phyloP scores from a whole-genome alignment of 92 coral and sea anemone genomes.

The Micromussa lordhowensis region DNA sequence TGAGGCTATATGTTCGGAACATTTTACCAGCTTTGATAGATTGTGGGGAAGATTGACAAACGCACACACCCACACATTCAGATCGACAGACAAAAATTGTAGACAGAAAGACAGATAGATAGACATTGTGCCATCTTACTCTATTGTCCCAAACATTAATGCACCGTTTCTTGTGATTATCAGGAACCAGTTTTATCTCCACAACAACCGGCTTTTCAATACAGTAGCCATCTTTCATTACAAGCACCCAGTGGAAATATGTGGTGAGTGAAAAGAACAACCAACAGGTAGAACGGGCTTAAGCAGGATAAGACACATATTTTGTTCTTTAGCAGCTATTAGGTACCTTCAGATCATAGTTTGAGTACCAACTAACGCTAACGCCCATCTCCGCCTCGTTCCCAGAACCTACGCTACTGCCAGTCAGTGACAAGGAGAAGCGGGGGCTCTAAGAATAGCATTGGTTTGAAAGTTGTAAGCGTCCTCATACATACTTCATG shows the following conservation, averaged over 20 bases:
- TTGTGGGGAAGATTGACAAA: no score
- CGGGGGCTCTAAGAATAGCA: not conserved
- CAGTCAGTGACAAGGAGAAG: not conserved
- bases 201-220: constrained; percentile 96
- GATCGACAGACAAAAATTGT: no score
- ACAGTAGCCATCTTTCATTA: constrained; percentile 98
- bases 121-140: not conserved
- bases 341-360: not conserved
- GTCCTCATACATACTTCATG: not conserved
- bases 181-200: constrained; percentile 95
- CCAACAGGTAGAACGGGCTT: not conserved
- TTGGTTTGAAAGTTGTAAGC: not conserved
- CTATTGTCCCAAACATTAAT: not conserved
- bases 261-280: constrained; percentile 71
- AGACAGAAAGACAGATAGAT: no score
- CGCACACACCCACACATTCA: no score
- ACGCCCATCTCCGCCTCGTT: not conserved
- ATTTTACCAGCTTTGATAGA: no score
- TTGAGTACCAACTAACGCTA: no score
- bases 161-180: not conserved
- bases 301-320: not conserved
- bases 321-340: not conserved
- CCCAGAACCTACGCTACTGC: not conserved
- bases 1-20: no score
- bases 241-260: constrained; percentile 99